Conservation (phyloP, 1,140 invertebrate species). For the Cherax quadricarinatus region DNA sequence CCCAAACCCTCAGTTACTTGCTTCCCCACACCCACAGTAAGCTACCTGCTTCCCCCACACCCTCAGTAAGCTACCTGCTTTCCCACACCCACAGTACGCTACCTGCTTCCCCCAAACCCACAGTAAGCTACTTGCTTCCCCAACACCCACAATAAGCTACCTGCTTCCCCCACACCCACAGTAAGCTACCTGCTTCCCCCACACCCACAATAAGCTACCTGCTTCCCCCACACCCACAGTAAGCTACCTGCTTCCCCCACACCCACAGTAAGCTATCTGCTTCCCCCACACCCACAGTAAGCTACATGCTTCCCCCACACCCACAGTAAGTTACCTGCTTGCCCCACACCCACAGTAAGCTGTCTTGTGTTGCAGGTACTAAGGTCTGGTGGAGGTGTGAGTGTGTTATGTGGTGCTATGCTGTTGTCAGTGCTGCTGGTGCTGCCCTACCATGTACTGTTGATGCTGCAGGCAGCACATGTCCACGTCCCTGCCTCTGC, state of each 20-base stretch:
- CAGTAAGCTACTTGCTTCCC: background rate
- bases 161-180: background rate
- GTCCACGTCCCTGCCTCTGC: conserved; percentile 1
- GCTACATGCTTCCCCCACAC: background rate
- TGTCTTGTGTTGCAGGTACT: conserved; percentile 32
- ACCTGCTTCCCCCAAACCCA: background rate
- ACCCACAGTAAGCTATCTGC: no score
- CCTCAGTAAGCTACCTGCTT: no score
- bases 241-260: background rate
- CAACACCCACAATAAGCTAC: background rate
- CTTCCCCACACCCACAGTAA: no score
- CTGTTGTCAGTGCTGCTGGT: conserved; percentile 43
- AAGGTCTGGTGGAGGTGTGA: conserved; percentile 37
- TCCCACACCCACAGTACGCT: background rate
- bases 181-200: background rate
- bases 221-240: background rate
- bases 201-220: background rate
- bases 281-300: no score
- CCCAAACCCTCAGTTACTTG: no score
- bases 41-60: no score
- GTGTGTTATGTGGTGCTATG: conserved; percentile 52
- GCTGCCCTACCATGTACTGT: conserved; percentile 47
- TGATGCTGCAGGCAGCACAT: conserved; percentile 30
- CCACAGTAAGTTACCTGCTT: background rate
- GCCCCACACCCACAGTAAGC: background rate